Evolutionary conservation across 2,888 invertebrate species (phyloP), one percentile per base, ranked within the genome.

Genomic region (Venusia cambrica): DNA sequence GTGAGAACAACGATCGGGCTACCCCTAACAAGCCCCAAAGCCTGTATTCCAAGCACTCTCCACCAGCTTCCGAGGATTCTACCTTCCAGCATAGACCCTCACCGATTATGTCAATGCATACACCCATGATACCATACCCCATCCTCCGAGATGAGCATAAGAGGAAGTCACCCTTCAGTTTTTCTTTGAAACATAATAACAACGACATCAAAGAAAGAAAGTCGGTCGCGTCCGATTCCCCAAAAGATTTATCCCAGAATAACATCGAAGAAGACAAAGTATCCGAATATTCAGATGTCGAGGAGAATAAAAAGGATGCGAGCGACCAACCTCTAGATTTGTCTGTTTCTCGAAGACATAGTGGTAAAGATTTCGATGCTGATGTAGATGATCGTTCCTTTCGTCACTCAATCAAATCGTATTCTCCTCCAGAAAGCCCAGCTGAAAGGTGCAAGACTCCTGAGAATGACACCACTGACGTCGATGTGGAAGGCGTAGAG

Each of bases 321-420:
- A 78, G 80, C 2, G 92, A 93, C 39, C 91, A 92, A 62, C 95
- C 95, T 0, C 73, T 95, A 21, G 95, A 95, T 73, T 79, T 95
- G 45, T 92, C 93, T 27, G 84, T 93, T 9, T 80, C 90, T 12
- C 79, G 88, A 41, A 90, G 91, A 63, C 76, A 89, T 39, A 69
- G 65, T 24, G 78, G 81, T 11, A 85, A 78, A 40, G 80, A 78
- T 20, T 77, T 72, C 9, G 85, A 87, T 43, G 56, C 57, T 3
- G 84, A 84, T 1, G 71, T 69, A 27, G 81, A 83, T 9, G 75
- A 84, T 48, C 74, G 73, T 50, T 80, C 80, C 40, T 71, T 76
- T 66, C 84, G 76, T 19, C 77, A 80, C 50, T 78, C 73, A 12
- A 48, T 85, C 15, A 84, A 80, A 39, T 87, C 87, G n/a, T 84